phyloP scores from a whole-genome alignment of 1,140 invertebrate genomes.

The Macrobrachium nipponense region DNA sequence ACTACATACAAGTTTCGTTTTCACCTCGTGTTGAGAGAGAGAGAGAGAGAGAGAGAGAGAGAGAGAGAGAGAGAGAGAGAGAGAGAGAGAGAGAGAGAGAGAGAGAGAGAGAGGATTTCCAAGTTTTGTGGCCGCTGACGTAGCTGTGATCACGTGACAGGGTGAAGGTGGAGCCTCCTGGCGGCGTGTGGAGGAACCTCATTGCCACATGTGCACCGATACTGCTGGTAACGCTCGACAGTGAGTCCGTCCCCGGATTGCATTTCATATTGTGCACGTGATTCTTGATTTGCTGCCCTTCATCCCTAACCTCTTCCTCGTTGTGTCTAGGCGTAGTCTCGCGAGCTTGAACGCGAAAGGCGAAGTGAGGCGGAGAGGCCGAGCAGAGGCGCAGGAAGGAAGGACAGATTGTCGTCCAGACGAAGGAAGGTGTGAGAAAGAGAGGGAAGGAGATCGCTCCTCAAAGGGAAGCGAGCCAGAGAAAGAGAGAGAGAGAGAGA shows the following conservation, averaged over 20 bases:
- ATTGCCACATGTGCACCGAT: constrained; percentile 51
- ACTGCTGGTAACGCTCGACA: background rate
- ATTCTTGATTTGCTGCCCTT: background rate
- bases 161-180: constrained; percentile 32
- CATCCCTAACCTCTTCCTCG: background rate
- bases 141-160: constrained; percentile 24
- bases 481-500: too few relatives aligned
- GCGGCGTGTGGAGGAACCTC: constrained; percentile 12
- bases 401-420: too few relatives aligned
- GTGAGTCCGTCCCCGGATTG: background rate
- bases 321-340: too few relatives aligned
- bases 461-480: too few relatives aligned
- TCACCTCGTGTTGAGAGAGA: too few relatives aligned
- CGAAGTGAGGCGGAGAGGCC: too few relatives aligned
- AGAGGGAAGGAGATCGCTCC: too few relatives aligned
- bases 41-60: constrained; percentile 8
- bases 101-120: background rate
- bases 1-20: too few relatives aligned
- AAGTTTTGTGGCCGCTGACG: constrained; percentile 22
- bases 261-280: constrained; percentile 24
- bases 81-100: background rate
- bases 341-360: too few relatives aligned
- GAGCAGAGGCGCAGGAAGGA: too few relatives aligned
- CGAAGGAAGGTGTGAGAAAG: too few relatives aligned
- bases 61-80: background rate